Evolutionary conservation across 2,888 invertebrate genomes (phyloP), one percentile per base, ranked within the genome.

Genomic region (Thyatira batis): DNA sequence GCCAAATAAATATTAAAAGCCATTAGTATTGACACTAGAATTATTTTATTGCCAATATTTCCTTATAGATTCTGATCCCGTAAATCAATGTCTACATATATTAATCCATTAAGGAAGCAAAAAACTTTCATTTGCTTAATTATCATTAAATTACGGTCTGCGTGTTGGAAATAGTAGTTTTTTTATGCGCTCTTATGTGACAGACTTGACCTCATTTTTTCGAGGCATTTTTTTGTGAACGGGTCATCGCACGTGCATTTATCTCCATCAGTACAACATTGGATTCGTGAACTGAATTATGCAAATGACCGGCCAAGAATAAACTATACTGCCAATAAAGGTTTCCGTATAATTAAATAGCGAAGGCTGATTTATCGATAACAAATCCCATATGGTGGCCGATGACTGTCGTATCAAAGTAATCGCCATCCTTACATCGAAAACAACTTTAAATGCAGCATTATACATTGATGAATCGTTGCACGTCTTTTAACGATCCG

Each of bases 161-260:
- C 63, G 60, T 54, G 60, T 67, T 59, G 67, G 76, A 82, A 76
- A 46, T 78, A 72, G 74, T 71, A 71, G 72, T 72, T 65, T 72
- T 67, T 73, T 73, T 74, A 8, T 2, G 8, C 17, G 13, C n/a
- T 39, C 39, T 39, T 39, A 68, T 70, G 73, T 82, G 78, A 80
- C 75, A 76, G 76, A 74, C 79, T 75, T 82, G 84, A 58, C 85
- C 85, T 74, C 84, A 87, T 85, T 87, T 82, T 65, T 75, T 63
- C 62, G 74, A 79, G 77, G 63, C 68, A 4, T 61, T 78, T 83
- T 78, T 60, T 74, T 72, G 58, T 61, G 66, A 62, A 64, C 69
- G 65, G 78, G 78, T 79, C 82, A 78, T 75, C 73, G 66, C 61
- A 63, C 61, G 67, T 71, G 66, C 81, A 86, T 89, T 89, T 86